phyloP scores from a whole-genome alignment of 2,888 invertebrate species.

The Caenorhabditis sp. region DNA sequence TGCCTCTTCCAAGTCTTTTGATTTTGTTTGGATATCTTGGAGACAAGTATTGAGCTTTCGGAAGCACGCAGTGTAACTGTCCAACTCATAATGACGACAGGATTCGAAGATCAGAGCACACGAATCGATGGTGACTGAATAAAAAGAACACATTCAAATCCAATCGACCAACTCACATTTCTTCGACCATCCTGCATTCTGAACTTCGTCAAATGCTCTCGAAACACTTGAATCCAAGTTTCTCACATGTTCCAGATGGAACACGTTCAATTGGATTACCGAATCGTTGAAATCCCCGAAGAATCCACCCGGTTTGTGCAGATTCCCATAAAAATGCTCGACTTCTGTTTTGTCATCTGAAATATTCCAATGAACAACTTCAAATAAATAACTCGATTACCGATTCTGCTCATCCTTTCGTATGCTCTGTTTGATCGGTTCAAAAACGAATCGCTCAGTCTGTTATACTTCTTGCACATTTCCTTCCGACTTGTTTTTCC shows the following conservation, averaged over 20 bases:
- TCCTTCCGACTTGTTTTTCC: no score
- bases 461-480: no score
- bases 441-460: no score
- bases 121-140: slow-evolving; percentile 33
- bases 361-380: no score
- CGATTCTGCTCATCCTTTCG: no score
- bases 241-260: not conserved
- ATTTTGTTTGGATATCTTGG: not conserved
- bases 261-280: no score
- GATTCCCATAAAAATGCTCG: slow-evolving; percentile 15
- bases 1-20: not conserved
- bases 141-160: no score
- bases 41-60: not conserved
- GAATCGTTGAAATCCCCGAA: no score
- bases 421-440: no score
- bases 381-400: no score
- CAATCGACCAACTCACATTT: slow-evolving; percentile 2
- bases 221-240: not conserved
- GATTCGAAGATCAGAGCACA: slow-evolving; percentile 17
- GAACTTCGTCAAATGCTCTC: slow-evolving; percentile 1
- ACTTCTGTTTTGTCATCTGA: no score
- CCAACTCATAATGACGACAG: not conserved
- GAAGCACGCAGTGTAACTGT: not conserved
- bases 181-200: slow-evolving; percentile 25
- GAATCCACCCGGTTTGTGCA: not conserved